These are phyloP conservation scores for Falcunculus frontatus DNA, from an alignment of 2,113 vertebrate species.

Conservation along the genomic window DNA sequence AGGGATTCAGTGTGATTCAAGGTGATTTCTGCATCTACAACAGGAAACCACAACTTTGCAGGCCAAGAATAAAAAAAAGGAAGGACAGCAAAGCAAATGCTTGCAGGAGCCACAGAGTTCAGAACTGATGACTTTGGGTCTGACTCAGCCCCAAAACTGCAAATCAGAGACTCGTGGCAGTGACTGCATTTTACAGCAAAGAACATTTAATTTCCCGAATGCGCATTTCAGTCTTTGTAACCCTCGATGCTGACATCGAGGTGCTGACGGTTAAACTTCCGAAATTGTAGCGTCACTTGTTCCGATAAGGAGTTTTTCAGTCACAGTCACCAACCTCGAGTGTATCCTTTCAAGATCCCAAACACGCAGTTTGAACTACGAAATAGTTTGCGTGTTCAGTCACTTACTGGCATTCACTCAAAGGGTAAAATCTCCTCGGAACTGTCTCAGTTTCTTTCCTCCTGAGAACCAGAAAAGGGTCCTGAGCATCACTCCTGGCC, in stretches of 20 bases:
- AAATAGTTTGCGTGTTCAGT: neutral
- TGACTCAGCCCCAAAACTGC: neutral
- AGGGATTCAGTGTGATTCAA: neutral
- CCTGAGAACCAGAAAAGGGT: neutral
- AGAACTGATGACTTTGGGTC: neutral
- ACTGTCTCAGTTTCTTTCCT: neutral
- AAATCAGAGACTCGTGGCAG: neutral
- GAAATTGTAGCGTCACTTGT: neutral
- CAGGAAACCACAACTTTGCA: neutral
- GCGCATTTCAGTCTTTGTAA: neutral
- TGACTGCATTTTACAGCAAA: neutral
- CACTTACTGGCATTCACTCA: neutral
- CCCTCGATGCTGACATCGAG: neutral
- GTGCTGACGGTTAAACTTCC: neutral
- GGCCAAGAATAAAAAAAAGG: neutral
- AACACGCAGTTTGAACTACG: neutral
- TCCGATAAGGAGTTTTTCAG: neutral
- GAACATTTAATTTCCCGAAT: neutral
- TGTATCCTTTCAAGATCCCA: neutral
- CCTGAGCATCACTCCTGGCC: neutral
- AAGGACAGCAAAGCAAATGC: neutral
- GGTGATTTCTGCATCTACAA: neutral
- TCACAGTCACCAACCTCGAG: neutral
- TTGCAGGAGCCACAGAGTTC: neutral
- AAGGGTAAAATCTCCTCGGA: neutral